phyloP scores from a whole-genome alignment of 2,113 vertebrate genomes.

The Alces alces region DNA sequence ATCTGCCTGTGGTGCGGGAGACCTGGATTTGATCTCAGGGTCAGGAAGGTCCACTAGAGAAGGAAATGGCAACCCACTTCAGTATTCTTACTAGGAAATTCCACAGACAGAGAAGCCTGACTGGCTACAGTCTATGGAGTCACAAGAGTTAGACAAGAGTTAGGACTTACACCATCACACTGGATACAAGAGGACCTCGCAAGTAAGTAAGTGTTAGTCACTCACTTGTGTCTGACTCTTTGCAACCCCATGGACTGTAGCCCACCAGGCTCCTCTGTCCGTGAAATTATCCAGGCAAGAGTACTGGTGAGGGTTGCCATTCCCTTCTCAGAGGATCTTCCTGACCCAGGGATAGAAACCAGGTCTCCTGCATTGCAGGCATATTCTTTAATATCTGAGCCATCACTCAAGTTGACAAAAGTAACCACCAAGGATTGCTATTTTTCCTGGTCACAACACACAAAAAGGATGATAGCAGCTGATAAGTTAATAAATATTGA shows the following conservation, averaged over 20 bases:
- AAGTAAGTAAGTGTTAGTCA: not conserved
- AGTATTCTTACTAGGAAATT: not conserved
- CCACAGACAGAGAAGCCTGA: not conserved
- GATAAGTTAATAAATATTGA: not conserved
- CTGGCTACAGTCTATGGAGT: fast-evolving
- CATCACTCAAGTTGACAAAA: not conserved
- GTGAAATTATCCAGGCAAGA: not conserved
- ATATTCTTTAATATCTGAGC: not conserved
- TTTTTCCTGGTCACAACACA: not conserved
- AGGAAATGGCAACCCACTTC: not conserved
- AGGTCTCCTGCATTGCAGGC: not conserved
- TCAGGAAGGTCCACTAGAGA: not conserved
- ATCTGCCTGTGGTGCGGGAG: not conserved
- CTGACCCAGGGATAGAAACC: not conserved
- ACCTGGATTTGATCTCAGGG: not conserved
- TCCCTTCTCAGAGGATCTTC: not conserved
- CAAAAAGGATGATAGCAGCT: not conserved
- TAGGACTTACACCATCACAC: not conserved
- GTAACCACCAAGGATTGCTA: not conserved
- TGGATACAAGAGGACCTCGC: not conserved
- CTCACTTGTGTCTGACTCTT: not conserved
- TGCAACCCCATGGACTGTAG: not conserved
- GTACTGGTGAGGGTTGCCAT: not conserved
- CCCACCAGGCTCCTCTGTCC: not conserved
- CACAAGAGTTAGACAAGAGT: not conserved